Evolutionary conservation across 1,140 invertebrate species (phyloP).

Genomic region (Ceratina australensis): DNA sequence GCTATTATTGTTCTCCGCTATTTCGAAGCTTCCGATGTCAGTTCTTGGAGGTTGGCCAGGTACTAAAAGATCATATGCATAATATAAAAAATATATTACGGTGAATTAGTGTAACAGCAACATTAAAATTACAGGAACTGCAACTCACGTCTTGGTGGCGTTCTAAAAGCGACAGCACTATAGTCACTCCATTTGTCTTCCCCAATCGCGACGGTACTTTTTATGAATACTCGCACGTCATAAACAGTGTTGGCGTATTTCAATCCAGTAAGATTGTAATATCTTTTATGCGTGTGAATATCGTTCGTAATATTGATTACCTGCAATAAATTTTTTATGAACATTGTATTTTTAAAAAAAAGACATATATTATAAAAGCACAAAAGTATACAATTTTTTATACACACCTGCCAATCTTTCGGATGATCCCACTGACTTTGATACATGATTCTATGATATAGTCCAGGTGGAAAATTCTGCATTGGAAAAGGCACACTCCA

Average conservation of each 20-base stretch:
- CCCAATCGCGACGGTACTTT: slow-evolving; percentile 77
- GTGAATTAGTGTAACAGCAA: neutral
- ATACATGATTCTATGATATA: slow-evolving; percentile 83
- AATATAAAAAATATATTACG: slow-evolving; percentile 26
- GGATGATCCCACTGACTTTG: slow-evolving; percentile 81
- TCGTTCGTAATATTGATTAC: slow-evolving; percentile 71
- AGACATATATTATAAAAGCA: neutral
- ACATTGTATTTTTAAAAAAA: neutral
- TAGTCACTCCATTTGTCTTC: slow-evolving; percentile 84
- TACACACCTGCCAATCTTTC: slow-evolving; percentile 80
- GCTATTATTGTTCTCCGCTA: slow-evolving; percentile 76
- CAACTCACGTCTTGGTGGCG: slow-evolving; percentile 80
- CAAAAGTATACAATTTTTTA: neutral
- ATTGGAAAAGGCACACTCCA: slow-evolving; percentile 83
- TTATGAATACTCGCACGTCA: slow-evolving; percentile 84
- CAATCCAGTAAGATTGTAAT: slow-evolving; percentile 81
- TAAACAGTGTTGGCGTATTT: slow-evolving; percentile 84
- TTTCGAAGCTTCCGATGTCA: slow-evolving; percentile 84
- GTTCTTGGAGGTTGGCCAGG: slow-evolving; percentile 83
- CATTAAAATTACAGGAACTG: slow-evolving; percentile 8
- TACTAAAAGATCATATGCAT: slow-evolving; percentile 64
- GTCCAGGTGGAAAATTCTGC: slow-evolving; percentile 80
- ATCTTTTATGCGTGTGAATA: slow-evolving; percentile 62
- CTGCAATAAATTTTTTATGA: slow-evolving; percentile 55
- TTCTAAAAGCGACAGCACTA: slow-evolving; percentile 81